phyloP scores from a whole-genome alignment of 2,888 invertebrate species.

The Heliconius cydno region DNA sequence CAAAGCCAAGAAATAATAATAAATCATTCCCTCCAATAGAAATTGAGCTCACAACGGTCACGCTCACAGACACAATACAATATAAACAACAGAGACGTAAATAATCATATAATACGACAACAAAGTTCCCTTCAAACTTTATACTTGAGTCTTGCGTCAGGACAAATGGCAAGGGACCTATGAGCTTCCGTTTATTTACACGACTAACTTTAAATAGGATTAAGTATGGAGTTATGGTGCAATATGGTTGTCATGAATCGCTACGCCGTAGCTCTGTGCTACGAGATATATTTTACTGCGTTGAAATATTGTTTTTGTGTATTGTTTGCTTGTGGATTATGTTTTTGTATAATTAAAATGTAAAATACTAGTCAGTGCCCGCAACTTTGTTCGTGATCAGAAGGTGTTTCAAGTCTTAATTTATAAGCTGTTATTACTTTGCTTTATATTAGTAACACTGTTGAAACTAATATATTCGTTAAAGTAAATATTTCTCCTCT shows the following conservation, averaged over 20 bases:
- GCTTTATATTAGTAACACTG: too few relatives aligned
- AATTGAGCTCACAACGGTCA: too few relatives aligned
- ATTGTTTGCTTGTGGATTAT: not conserved
- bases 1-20: too few relatives aligned
- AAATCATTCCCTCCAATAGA: too few relatives aligned
- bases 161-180: slow-evolving; percentile 21
- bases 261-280: slow-evolving; percentile 23
- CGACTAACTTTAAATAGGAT: slow-evolving; percentile 24
- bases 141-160: slow-evolving; percentile 17
- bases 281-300: not conserved
- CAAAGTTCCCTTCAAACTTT: slow-evolving; percentile 3
- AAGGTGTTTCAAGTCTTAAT: too few relatives aligned
- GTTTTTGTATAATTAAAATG: too few relatives aligned
- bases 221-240: slow-evolving; percentile 21
- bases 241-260: slow-evolving; percentile 7
- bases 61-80: too few relatives aligned
- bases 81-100: slow-evolving; percentile 1
- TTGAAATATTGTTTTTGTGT: not conserved
- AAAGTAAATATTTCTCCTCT: too few relatives aligned
- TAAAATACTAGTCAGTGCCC: too few relatives aligned
- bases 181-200: slow-evolving; percentile 27
- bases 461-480: too few relatives aligned
- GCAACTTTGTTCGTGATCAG: too few relatives aligned
- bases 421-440: too few relatives aligned
- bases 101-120: slow-evolving; percentile 9